These are phyloP conservation scores for Blera fallax DNA, from an alignment of 2,888 invertebrate species.

Conservation along the genomic window DNA sequence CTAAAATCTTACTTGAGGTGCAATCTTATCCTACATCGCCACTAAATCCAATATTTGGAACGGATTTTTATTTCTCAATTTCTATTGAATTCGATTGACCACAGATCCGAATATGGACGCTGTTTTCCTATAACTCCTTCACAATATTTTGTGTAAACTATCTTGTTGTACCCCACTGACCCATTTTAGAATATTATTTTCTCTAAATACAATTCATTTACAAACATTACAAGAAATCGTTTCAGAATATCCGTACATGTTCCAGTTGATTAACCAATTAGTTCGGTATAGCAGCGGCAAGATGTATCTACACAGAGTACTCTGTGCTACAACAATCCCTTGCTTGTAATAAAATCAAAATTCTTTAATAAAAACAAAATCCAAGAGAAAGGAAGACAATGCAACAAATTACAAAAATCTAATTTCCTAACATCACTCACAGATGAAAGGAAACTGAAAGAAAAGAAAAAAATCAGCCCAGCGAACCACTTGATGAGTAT, in stretches of 20 bases:
- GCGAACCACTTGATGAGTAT: slow-evolving; percentile 41
- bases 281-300: background rate
- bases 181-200: background rate
- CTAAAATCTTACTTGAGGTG: too few relatives aligned
- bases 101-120: too few relatives aligned
- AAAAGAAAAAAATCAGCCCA: background rate
- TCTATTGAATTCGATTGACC: too few relatives aligned
- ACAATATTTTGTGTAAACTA: background rate
- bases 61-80: too few relatives aligned
- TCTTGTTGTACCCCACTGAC: background rate
- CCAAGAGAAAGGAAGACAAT: slow-evolving; percentile 14
- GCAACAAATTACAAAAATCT: slow-evolving; percentile 10
- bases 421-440: slow-evolving; percentile 24
- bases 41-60: too few relatives aligned
- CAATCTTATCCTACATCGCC: too few relatives aligned
- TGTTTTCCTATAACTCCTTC: background rate
- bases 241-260: background rate
- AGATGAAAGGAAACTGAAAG: background rate
- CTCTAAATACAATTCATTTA: background rate
- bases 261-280: slow-evolving; percentile 7
- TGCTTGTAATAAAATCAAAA: background rate
- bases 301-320: background rate
- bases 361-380: background rate
- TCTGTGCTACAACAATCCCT: too few relatives aligned
- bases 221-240: background rate